These are phyloP conservation scores for Parazoanthus atlanticus DNA, from an alignment of 92 coral and sea anemone species.

Conservation along the genomic window DNA sequence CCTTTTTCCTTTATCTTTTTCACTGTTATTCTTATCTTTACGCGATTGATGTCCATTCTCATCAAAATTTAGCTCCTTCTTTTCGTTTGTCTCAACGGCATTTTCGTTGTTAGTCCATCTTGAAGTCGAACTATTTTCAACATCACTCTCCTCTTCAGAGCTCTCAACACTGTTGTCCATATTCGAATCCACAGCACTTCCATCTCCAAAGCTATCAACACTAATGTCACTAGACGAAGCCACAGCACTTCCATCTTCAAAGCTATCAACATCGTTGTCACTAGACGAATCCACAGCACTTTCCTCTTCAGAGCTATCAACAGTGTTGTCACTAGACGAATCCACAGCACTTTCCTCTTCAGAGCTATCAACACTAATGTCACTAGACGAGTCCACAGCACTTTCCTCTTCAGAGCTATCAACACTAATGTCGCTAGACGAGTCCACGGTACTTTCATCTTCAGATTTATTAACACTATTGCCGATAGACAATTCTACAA, in stretches of 20 bases:
- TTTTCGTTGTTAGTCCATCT: slow-evolving; percentile 1
- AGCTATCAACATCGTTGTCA: background rate
- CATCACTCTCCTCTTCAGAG: background rate
- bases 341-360: background rate
- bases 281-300: background rate
- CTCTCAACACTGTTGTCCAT: background rate
- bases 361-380: background rate
- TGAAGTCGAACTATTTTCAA: background rate
- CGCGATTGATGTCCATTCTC: background rate
- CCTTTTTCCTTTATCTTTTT: background rate
- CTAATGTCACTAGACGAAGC: background rate
- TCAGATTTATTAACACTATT: background rate
- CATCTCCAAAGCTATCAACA: background rate
- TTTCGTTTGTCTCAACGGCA: background rate
- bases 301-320: background rate
- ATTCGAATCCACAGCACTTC: background rate
- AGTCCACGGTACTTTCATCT: background rate
- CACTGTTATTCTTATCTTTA: background rate
- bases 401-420: background rate
- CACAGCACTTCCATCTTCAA: background rate
- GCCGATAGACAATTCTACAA: background rate
- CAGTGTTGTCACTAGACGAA: background rate
- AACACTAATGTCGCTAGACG: background rate
- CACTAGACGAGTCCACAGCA: background rate
- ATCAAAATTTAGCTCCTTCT: background rate